Conservation (phyloP, 2,113 vertebrate species). For the Lepidothrix coronata region DNA sequence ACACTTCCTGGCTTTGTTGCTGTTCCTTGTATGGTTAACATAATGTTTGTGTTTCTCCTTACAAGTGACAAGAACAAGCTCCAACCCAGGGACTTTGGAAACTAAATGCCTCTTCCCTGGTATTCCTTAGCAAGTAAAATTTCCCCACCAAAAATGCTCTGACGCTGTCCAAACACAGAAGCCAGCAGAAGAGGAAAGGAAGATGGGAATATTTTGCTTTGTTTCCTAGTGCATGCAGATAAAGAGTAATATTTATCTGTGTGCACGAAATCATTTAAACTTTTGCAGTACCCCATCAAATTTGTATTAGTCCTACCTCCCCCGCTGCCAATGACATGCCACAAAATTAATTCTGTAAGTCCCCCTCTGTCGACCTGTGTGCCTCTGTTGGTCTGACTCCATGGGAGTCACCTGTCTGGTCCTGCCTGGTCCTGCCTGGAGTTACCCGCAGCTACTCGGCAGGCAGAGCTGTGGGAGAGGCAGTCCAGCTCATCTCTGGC, state of each 20-base stretch:
- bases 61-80: neutral
- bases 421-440: neutral
- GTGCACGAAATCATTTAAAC: neutral
- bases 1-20: neutral
- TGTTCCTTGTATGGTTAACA: neutral
- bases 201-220: neutral
- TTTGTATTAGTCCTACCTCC: neutral
- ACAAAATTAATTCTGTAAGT: neutral
- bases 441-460: accelerated
- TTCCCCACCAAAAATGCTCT: neutral
- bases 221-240: neutral
- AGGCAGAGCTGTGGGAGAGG: neutral
- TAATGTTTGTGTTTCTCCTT: neutral
- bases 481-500: accelerated
- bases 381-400: neutral
- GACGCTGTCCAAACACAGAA: neutral
- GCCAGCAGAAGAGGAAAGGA: neutral
- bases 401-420: neutral
- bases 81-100: neutral
- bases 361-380: neutral
- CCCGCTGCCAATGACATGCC: accelerated
- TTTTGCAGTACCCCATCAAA: neutral
- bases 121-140: neutral
- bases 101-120: neutral
- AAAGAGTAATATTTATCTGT: neutral